phyloP scores from a whole-genome alignment of 2,888 invertebrate genomes.

The Amblyjoppa proteus region DNA sequence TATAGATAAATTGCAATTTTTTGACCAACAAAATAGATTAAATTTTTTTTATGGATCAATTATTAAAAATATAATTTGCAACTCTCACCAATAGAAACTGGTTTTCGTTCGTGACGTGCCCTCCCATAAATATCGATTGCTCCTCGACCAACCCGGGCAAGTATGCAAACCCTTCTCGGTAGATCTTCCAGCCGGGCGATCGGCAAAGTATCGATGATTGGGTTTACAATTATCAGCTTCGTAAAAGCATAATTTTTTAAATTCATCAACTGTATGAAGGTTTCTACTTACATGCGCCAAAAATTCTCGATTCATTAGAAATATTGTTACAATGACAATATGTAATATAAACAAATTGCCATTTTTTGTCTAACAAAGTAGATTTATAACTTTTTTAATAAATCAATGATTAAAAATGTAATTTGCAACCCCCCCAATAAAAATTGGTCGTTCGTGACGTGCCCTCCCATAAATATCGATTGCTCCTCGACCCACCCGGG shows the following conservation, averaged over 20 bases:
- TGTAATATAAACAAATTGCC: no score
- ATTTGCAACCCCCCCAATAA: not conserved
- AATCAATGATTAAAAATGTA: constrained; percentile 9
- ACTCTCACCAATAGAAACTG: not conserved
- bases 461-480: constrained; percentile 17
- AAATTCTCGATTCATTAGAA: no score
- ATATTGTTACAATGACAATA: no score
- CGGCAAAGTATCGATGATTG: constrained; percentile 66
- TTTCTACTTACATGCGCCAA: no score
- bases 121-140: constrained; percentile 23
- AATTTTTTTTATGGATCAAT: not conserved
- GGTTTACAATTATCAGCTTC: constrained; percentile 68
- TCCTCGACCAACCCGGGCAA: not conserved
- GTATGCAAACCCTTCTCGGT: constrained; percentile 3
- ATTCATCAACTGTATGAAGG: not conserved
- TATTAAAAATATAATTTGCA: not conserved
- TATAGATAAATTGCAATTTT: no score
- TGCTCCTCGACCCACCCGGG: constrained; percentile 4
- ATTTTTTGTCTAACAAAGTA: not conserved
- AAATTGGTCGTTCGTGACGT: not conserved
- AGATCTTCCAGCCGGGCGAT: constrained; percentile 53
- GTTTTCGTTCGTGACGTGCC: not conserved
- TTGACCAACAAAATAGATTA: no score
- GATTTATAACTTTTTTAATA: not conserved
- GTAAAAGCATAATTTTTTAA: constrained; percentile 51